phyloP scores from a whole-genome alignment of 2,797 vertebrate genomes.

The Cygnus olor region DNA sequence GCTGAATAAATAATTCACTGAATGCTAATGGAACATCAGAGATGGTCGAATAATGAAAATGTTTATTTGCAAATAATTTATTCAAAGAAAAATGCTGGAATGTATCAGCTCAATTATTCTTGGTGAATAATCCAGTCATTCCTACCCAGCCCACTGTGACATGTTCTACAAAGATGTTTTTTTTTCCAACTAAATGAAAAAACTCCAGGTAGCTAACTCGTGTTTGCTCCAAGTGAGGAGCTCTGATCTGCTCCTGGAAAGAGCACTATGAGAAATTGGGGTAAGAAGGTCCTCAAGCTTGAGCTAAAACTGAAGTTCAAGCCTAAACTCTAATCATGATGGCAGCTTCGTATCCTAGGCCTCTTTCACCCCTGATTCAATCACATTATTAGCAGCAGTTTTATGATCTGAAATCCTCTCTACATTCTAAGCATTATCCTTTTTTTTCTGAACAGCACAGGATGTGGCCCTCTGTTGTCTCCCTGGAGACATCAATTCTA shows the following conservation, averaged over 20 bases:
- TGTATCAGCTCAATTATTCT: constrained; percentile 44
- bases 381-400: background rate
- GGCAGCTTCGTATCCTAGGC: accelerated
- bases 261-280: accelerated
- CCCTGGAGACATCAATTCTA: background rate
- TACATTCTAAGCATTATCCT: accelerated
- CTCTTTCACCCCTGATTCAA: background rate
- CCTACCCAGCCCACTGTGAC: background rate
- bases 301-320: background rate
- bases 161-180: background rate
- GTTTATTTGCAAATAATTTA: constrained; percentile 75
- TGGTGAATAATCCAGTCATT: constrained; percentile 8
- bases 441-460: background rate
- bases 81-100: constrained; percentile 63
- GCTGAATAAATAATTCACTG: constrained; percentile 72
- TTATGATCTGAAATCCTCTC: too few species aligned
- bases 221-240: background rate
- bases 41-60: constrained; percentile 70
- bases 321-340: accelerated
- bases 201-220: background rate
- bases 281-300: background rate
- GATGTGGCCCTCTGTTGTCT: too few species aligned
- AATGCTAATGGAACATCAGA: constrained; percentile 73
- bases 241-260: background rate
- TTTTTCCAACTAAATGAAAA: background rate